Evolutionary conservation across 2,113 vertebrate genomes (phyloP).

Genomic region (Apeltes quadracus): DNA sequence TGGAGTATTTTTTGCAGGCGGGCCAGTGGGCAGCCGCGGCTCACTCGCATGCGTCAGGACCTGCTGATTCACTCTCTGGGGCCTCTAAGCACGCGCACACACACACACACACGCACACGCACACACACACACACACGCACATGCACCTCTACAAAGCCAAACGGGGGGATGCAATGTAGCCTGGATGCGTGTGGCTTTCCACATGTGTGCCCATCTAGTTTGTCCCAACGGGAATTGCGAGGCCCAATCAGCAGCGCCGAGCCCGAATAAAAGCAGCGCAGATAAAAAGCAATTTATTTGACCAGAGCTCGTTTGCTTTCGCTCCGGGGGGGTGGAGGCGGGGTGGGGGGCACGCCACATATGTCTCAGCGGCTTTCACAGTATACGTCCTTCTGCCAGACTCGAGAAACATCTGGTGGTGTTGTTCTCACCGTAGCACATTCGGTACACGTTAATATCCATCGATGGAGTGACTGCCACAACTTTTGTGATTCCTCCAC

Average conservation of each 20-base stretch:
- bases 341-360: conserved; percentile 28
- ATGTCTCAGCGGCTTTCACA: conserved; percentile 44
- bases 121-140: background rate
- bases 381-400: conserved; percentile 28
- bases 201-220: conserved; percentile 47
- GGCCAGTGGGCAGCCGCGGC: conserved; percentile 69
- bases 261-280: conserved; percentile 60
- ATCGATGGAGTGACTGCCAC: no score
- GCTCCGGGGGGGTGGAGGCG: conserved; percentile 40
- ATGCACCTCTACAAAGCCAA: conserved; percentile 24
- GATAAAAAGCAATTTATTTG: conserved; percentile 69
- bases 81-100: conserved; percentile 24
- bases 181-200: conserved; percentile 18
- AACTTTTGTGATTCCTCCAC: no score
- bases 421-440: conserved; percentile 38
- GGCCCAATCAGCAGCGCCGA: conserved; percentile 58
- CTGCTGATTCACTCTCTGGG: conserved; percentile 79
- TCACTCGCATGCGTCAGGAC: conserved; percentile 66
- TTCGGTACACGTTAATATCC: no score
- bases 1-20: conserved; percentile 63
- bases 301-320: conserved; percentile 61
- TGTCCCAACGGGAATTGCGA: conserved; percentile 51
- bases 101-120: conserved; percentile 10
- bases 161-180: conserved; percentile 41
- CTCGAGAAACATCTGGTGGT: conserved; percentile 57